Percentiles rank a stretch among this genome's conserved stretches.
phyloP scores from a whole-genome alignment of 2,888 invertebrate species.

The Cryptocephalus primarius region DNA sequence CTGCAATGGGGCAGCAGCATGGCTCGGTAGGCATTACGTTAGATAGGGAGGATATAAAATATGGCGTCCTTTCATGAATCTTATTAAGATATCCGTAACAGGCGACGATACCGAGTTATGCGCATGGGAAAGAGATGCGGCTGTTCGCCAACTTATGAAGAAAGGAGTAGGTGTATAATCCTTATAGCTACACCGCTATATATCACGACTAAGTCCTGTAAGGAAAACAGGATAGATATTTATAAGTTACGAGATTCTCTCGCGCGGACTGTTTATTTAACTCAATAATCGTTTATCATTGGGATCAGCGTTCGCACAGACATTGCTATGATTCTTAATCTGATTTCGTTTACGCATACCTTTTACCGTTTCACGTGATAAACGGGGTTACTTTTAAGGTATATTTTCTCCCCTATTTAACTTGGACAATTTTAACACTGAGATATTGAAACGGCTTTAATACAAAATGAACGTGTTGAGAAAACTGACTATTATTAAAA shows the following conservation, averaged over 20 bases:
- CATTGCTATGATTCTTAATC: neutral
- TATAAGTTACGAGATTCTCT: conserved; percentile 37
- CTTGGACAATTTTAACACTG: no score
- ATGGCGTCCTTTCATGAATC: conserved; percentile 76
- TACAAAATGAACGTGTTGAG: no score
- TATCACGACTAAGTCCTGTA: conserved; percentile 40
- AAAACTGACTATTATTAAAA: no score
- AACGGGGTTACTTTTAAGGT: no score
- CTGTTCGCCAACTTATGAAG: conserved; percentile 40
- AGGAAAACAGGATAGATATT: conserved; percentile 42
- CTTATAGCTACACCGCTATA: conserved; percentile 41
- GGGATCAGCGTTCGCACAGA: conserved; percentile 20
- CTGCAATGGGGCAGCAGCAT: conserved; percentile 24
- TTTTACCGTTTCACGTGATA: no score
- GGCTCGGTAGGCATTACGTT: conserved; percentile 34
- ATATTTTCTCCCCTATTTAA: no score
- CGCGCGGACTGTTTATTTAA: conserved; percentile 37
- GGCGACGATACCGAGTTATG: conserved; percentile 43
- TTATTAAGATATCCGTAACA: conserved; percentile 64
- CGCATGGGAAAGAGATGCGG: conserved; percentile 16
- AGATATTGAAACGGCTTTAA: no score
- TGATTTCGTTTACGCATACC: neutral
- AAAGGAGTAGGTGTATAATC: conserved; percentile 44
- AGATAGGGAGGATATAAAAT: conserved; percentile 60
- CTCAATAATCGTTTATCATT: conserved; percentile 40